Base-by-base conservation (phyloP, 2,797 vertebrate genomes). In the Mormyrus hasselquistii region DNA sequence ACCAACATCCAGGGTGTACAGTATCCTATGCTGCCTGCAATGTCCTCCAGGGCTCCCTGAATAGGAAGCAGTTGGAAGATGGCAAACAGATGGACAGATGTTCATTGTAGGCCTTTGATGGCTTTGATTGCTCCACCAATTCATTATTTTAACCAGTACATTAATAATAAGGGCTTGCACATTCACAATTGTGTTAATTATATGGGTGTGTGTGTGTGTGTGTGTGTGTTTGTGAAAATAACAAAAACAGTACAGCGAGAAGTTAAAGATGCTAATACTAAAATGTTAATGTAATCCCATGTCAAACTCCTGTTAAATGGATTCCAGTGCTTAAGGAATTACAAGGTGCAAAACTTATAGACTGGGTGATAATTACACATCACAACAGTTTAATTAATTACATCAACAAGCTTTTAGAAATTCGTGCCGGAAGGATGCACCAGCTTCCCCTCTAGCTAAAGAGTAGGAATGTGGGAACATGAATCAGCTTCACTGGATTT, bases 231-330 rank as follows among this genome's bases (percentile, higher is more conserved):
- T 1, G 34, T 41, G 9, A 1, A 16, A 79, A 44, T 38, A 79
- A 38, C 38, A n/a, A 16, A 41, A 41, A n/a, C 38, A 44, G 38
- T 14, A 44, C 38, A n/a, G 73, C 38, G 16, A 79, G 73, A 79
- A 76, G 34, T 76, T 76, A 76, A 41, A 79, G 73, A 79, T 41
- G 73, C 73, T 79, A 79, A 50, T 52, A 53, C 49, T 29, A 19
- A 85, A 85, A 85, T 29, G 44, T 85, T 85, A 85, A 53, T 85
- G n/a, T 85, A 85, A 85, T 85, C 83, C 83, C 1, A 25, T 10
- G 4, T 52, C 83, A 85, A 50, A 44, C 44, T 7, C 25, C 85
- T 2, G 16, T 41, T 86, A 86, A 57, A 53, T 57, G 34, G 52
- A 86, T 86, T 57, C 14, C 85, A 86, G 22, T 57, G 49, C 85